These are phyloP conservation scores for Rhopalosiphum maidis DNA, from an alignment of 1,140 invertebrate species.

Conservation along the genomic window DNA sequence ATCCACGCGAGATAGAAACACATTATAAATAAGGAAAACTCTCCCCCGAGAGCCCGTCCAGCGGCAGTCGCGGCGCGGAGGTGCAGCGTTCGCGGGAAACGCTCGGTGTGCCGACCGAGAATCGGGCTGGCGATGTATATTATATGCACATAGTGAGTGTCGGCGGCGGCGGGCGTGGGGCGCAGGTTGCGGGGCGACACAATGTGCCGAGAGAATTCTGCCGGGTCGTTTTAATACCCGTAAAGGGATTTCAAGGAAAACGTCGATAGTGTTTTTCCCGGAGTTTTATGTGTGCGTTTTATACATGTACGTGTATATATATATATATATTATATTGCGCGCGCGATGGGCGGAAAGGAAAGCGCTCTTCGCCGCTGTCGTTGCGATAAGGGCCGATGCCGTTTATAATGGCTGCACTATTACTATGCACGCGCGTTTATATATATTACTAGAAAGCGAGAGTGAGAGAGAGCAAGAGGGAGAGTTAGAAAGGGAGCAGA, in stretches of 20 bases:
- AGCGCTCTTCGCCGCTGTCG: slow-evolving; percentile 26
- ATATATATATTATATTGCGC: neutral
- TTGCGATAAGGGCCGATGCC: slow-evolving; percentile 54
- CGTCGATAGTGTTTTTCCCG: slow-evolving; percentile 54
- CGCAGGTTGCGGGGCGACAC: slow-evolving; percentile 20
- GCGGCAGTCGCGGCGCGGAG: neutral
- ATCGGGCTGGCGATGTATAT: neutral
- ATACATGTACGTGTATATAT: neutral
- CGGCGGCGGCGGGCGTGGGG: neutral
- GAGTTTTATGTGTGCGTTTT: slow-evolving; percentile 19
- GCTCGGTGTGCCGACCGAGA: neutral
- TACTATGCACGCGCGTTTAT: neutral
- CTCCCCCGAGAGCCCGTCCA: neutral
- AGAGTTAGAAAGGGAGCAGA: slow-evolving; percentile 7
- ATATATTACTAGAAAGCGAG: neutral
- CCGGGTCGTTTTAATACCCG: slow-evolving; percentile 55
- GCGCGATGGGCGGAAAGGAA: slow-evolving; percentile 43
- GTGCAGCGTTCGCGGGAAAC: neutral
- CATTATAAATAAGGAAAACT: slow-evolving; percentile 45
- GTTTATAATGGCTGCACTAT: slow-evolving; percentile 54
- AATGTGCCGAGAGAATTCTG: slow-evolving; percentile 50
- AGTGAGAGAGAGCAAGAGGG: neutral
- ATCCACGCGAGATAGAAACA: slow-evolving; percentile 40
- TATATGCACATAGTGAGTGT: neutral
- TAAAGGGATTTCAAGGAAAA: slow-evolving; percentile 57